A percentile compares a stretch with the other conserved stretches of the same genome.
These are phyloP conservation scores for Calcarius ornatus DNA, from an alignment of 2,113 vertebrate species.

Conservation along the genomic window DNA sequence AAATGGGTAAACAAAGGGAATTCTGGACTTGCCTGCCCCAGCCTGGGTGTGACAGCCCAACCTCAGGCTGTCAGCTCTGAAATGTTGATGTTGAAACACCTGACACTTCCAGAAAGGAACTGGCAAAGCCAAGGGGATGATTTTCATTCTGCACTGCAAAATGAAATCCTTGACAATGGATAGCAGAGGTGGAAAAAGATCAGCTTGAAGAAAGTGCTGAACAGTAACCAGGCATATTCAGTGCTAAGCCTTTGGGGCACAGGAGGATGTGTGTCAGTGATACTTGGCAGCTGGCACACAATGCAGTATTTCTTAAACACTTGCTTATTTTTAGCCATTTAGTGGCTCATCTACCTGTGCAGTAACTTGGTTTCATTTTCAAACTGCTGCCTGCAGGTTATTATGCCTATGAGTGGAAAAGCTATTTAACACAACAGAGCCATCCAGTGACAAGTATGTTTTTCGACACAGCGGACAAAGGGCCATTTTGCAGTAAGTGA, in stretches of 20 bases:
- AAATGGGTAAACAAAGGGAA: background rate
- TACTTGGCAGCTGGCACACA: background rate
- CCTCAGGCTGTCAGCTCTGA: background rate
- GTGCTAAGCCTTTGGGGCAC: background rate
- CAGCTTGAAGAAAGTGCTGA: background rate
- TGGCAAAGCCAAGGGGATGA: background rate
- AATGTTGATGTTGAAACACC: background rate
- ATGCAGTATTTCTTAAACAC: background rate
- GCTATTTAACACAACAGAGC: slow-evolving; percentile 72
- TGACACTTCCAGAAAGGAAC: background rate
- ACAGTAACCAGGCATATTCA: background rate
- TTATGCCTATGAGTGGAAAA: slow-evolving; percentile 81
- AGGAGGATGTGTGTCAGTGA: background rate
- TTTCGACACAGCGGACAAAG: slow-evolving; percentile 82
- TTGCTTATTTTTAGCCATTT: background rate
- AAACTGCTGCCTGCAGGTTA: slow-evolving; percentile 78
- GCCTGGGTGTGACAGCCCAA: background rate
- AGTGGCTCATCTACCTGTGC: background rate
- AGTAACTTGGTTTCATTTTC: background rate
- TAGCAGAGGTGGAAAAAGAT: background rate
- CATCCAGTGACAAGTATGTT: slow-evolving; percentile 77
- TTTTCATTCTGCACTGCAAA: background rate
- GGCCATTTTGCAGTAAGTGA: slow-evolving; percentile 88
- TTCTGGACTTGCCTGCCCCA: background rate
- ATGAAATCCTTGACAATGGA: background rate